Evolutionary conservation across 2,888 invertebrate genomes (phyloP).

Genomic region (Gryllus longicercus): DNA sequence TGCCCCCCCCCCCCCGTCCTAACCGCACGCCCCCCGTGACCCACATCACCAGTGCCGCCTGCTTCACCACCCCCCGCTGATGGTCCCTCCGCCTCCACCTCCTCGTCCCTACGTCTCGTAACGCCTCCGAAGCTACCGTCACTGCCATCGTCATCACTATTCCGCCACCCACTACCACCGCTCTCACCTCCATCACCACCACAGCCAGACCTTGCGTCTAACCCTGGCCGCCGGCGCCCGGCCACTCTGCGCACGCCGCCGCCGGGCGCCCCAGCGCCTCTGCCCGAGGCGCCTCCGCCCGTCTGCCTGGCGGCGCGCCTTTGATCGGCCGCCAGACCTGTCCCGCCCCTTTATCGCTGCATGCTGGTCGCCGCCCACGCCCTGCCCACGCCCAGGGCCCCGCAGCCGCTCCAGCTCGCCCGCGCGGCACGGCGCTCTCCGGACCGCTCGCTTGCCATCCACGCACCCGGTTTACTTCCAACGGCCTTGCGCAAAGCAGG

Average conservation of each 20-base stretch:
- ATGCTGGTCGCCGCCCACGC: too few relatives aligned
- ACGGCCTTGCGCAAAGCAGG: too few relatives aligned
- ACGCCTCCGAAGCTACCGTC: not conserved
- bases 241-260: not conserved
- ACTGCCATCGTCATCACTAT: not conserved
- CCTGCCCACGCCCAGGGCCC: not conserved
- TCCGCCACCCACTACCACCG: too few relatives aligned
- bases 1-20: not conserved
- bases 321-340: conserved; percentile 2
- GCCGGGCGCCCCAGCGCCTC: not conserved
- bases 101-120: not conserved
- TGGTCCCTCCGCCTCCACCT: not conserved
- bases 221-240: not conserved
- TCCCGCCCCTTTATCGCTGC: not conserved
- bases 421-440: not conserved
- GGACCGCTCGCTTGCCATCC: too few relatives aligned
- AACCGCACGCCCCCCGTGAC: too few relatives aligned
- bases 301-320: not conserved
- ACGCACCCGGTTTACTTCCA: too few relatives aligned
- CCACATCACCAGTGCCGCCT: too few relatives aligned
- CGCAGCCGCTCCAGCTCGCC: not conserved
- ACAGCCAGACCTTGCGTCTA: not conserved
- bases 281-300: not conserved
- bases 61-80: not conserved
- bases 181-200: not conserved